These are phyloP conservation scores for Carabus problematicus DNA, from an alignment of 2,888 invertebrate species.

Conservation along the genomic window DNA sequence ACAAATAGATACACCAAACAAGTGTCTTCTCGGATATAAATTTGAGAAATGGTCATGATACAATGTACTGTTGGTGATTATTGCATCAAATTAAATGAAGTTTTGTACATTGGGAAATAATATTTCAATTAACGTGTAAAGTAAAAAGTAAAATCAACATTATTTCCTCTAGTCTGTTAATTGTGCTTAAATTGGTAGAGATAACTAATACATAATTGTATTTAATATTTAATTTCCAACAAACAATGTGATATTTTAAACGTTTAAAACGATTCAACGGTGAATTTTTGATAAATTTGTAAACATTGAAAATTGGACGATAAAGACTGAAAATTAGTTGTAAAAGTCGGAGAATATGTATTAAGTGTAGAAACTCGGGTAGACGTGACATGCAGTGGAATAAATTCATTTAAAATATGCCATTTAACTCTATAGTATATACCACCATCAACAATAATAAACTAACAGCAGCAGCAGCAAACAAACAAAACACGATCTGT, in stretches of 20 bases:
- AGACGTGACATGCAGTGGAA: slow-evolving; percentile 21
- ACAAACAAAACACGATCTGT: slow-evolving; percentile 48
- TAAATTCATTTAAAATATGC: slow-evolving; percentile 44
- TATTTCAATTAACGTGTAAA: background rate
- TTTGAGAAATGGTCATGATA: too few species aligned
- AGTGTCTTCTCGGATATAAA: too few species aligned
- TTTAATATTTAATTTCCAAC: slow-evolving; percentile 27
- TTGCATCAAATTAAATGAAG: background rate
- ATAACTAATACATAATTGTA: slow-evolving; percentile 2
- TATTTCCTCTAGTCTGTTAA: slow-evolving; percentile 31
- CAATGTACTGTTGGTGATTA: too few species aligned
- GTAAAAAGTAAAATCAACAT: background rate
- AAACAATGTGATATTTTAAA: slow-evolving; percentile 40
- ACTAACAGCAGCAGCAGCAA: slow-evolving; percentile 20
- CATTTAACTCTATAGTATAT: slow-evolving; percentile 46
- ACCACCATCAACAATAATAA: slow-evolving; percentile 44
- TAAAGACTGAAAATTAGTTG: slow-evolving; percentile 41
- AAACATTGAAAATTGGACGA: slow-evolving; percentile 54
- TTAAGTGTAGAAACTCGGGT: slow-evolving; percentile 17
- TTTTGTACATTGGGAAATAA: slow-evolving; percentile 9
- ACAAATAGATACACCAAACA: slow-evolving; percentile 54
- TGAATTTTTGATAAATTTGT: slow-evolving; percentile 55
- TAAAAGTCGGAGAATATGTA: slow-evolving; percentile 48
- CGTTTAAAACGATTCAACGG: slow-evolving; percentile 28
- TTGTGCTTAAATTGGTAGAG: slow-evolving; percentile 42